phyloP scores from a whole-genome alignment of 2,888 invertebrate species.

The Perizoma affinitatum region DNA sequence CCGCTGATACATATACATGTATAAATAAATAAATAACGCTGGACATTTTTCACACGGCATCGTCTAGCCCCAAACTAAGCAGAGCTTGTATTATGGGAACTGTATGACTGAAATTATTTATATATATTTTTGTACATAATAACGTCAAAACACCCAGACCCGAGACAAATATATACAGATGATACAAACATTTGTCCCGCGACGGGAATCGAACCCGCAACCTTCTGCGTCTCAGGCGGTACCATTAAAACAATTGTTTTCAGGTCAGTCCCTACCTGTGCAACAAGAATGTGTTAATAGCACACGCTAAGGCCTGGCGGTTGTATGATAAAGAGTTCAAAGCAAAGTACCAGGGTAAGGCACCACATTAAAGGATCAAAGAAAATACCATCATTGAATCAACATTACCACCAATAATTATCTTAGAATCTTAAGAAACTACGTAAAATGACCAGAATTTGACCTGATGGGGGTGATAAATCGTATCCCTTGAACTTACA shows the following conservation, averaged over 20 bases:
- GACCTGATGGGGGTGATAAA: too few relatives aligned
- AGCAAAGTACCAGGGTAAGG: conserved; percentile 42
- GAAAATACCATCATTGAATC: not conserved
- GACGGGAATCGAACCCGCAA: conserved; percentile 11
- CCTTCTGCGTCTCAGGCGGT: not conserved
- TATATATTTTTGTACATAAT: too few relatives aligned
- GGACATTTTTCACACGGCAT: too few relatives aligned
- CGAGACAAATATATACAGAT: not conserved
- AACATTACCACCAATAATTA: not conserved
- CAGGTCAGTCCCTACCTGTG: conserved; percentile 37
- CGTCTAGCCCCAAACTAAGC: too few relatives aligned
- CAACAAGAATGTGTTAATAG: conserved; percentile 84
- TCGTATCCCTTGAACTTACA: too few relatives aligned
- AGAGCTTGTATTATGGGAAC: too few relatives aligned
- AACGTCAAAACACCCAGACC: too few relatives aligned
- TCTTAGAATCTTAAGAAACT: not conserved
- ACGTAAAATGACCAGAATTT: too few relatives aligned
- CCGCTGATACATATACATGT: too few relatives aligned
- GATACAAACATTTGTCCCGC: not conserved
- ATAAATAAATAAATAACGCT: too few relatives aligned
- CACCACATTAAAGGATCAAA: not conserved
- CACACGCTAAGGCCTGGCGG: conserved; percentile 85
- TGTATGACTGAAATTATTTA: too few relatives aligned
- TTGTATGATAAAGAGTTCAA: conserved; percentile 81
- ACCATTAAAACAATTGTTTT: too few relatives aligned